A percentile compares a stretch with the other conserved stretches of the same genome.
These are phyloP conservation scores for Hydropsyche tenuis DNA, from an alignment of 1,140 invertebrate genomes.

Conservation along the genomic window DNA sequence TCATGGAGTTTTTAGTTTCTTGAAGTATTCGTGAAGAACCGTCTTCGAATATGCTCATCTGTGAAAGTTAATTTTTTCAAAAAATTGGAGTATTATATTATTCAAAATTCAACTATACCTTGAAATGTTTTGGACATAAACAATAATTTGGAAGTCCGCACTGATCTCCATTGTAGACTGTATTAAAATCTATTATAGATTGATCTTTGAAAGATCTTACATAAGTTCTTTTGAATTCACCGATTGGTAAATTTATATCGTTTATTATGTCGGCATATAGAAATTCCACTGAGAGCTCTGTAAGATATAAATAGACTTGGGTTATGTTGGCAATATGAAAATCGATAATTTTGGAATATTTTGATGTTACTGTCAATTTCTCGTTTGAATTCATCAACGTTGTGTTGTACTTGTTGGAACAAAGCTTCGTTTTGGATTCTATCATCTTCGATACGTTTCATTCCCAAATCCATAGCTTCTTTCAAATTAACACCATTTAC, in stretches of 20 bases:
- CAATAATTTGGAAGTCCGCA: slow-evolving; percentile 52
- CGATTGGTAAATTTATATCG: slow-evolving; percentile 25
- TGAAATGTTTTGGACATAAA: slow-evolving; percentile 50
- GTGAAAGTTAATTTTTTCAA: slow-evolving; percentile 1
- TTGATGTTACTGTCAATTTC: slow-evolving; percentile 11
- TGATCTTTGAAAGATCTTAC: slow-evolving; percentile 16
- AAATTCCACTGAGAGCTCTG: slow-evolving; percentile 30
- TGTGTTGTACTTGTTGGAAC: not conserved
- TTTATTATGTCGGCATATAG: slow-evolving; percentile 39
- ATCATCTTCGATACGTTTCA: not conserved
- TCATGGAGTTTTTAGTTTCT: slow-evolving; percentile 13
- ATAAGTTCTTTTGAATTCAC: slow-evolving; percentile 22
- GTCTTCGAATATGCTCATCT: slow-evolving; percentile 34
- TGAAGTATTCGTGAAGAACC: slow-evolving; percentile 25
- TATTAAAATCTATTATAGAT: slow-evolving; percentile 31
- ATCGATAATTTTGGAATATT: not conserved
- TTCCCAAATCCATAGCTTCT: slow-evolving; percentile 4
- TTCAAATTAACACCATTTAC: slow-evolving; percentile 29
- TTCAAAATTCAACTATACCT: not conserved
- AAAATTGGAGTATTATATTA: not conserved
- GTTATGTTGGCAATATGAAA: not conserved
- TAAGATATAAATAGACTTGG: slow-evolving; percentile 8
- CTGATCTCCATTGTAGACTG: slow-evolving; percentile 40
- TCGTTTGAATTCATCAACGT: not conserved
- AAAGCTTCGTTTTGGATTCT: not conserved